Conservation (phyloP, 2,888 invertebrate genomes). For the Azorinus chamasolen region DNA sequence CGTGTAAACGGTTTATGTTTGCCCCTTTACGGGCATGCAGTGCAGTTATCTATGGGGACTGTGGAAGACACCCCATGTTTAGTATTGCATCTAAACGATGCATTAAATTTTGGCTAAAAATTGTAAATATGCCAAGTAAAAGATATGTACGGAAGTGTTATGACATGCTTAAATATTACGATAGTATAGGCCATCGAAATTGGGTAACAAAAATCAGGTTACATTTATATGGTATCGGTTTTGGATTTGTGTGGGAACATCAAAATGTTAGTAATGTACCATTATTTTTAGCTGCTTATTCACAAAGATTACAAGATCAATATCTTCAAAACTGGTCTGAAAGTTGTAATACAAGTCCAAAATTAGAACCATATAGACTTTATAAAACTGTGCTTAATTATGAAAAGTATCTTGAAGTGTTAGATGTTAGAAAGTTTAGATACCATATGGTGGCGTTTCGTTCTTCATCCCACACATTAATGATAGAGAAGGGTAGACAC, state of each 20-base stretch:
- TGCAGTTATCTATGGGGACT: constrained; percentile 25
- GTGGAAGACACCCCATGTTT: constrained; percentile 28
- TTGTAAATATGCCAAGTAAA: too few species aligned
- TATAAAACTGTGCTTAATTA: not conserved
- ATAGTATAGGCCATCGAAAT: constrained; percentile 12
- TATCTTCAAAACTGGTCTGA: constrained; percentile 11
- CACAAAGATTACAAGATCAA: constrained; percentile 6
- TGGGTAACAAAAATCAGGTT: constrained; percentile 14
- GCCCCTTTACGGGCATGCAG: not conserved
- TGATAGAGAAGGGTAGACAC: constrained; percentile 13
- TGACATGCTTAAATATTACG: constrained; percentile 11
- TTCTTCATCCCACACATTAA: constrained; percentile 1
- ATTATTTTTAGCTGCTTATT: not conserved
- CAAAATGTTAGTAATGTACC: constrained; percentile 1
- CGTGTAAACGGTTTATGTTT: constrained; percentile 32
- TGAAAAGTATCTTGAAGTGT: constrained; percentile 1
- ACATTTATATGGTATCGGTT: constrained; percentile 11
- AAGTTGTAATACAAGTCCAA: constrained; percentile 4
- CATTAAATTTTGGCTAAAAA: constrained; percentile 42
- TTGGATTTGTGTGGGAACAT: constrained; percentile 25
- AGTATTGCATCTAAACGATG: constrained; percentile 17
- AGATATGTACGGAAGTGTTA: constrained; percentile 16
- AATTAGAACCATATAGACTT: constrained; percentile 3
- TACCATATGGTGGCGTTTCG: not conserved
- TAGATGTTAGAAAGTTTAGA: constrained; percentile 6